Evolutionary conservation across 2,888 invertebrate genomes (phyloP), one percentile per base, ranked within the genome.

Genomic region (Parnassius orleans): DNA sequence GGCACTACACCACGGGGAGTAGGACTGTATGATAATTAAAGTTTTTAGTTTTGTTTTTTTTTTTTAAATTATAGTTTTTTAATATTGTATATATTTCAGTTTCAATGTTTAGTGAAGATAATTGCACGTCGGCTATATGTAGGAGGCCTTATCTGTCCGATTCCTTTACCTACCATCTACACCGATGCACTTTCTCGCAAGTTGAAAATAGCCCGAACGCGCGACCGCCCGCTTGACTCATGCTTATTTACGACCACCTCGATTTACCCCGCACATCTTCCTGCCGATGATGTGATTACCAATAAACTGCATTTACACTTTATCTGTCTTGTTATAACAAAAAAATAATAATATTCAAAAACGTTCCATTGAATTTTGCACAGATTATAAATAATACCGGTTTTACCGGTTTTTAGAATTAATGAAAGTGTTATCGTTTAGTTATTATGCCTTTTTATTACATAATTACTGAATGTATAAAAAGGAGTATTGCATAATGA

Each of bases 131-230:
- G 42, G 19, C n/a, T 10, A 9, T 61, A 24, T 53, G 53, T 3
- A 14, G 19, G n/a, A 15, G n/a, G 47, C 61, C 47, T 47, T 52
- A 42, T 2, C 14, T 33, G 51, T 14, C 60, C 51, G 33, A 33
- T 42, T 48, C 55, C 55, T 50, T 51, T 19, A 24, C 47, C 55
- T 53, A 55, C 53, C 41, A 24, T 52, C 53, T 53, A 55, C 72
- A 77, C 72, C 80, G 78, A 80, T 86, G 85, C 86, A 87, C 84
- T 86, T 86, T 84, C 87, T 84, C 86, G 83, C 87, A 81, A 80
- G 80, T 86, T 84, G 79, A 84, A 87, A 88, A 88, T 89, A 86
- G 78, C 83, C 71, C 76, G 74, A 79, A 79, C 79, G 68, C 69
- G 61, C 68, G 57, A 66, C 72, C 66, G 71, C 61, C 68, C 65